phyloP scores from a whole-genome alignment of 2,888 invertebrate genomes.

The Lasioglossum figueresi region DNA sequence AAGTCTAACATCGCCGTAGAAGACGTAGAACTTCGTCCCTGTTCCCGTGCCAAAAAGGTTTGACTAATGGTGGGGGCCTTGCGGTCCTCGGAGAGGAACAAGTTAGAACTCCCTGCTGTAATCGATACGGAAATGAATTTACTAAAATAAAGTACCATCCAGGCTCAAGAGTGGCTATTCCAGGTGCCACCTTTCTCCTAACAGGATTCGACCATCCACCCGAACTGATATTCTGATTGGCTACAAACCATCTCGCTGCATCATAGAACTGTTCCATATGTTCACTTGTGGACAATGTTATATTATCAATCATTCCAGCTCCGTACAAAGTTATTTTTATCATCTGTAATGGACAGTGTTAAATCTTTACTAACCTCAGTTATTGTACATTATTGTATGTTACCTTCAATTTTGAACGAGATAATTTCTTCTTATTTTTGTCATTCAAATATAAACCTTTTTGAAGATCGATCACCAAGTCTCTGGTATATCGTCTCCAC shows the following conservation, averaged over 20 bases:
- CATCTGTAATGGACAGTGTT: constrained; percentile 82
- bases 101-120: too few relatives aligned
- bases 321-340: constrained; percentile 89
- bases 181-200: constrained; percentile 89
- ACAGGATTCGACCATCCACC: constrained; percentile 98
- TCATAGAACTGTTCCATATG: constrained; percentile 96
- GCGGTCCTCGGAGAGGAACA: too few relatives aligned
- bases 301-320: constrained; percentile 90
- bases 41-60: too few relatives aligned
- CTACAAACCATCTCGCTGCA: constrained; percentile 96
- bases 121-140: not conserved
- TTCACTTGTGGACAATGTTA: constrained; percentile 92
- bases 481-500: constrained; percentile 93
- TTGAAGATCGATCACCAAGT: constrained; percentile 95
- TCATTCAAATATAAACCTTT: constrained; percentile 92
- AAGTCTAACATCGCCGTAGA: too few relatives aligned
- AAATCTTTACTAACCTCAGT: not conserved
- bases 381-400: not conserved
- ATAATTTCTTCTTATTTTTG: constrained; percentile 89
- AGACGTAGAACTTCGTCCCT: too few relatives aligned
- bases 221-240: constrained; percentile 91
- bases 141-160: constrained; percentile 88
- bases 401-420: constrained; percentile 90
- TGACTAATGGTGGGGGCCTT: too few relatives aligned
- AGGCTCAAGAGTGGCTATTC: constrained; percentile 91